These are phyloP conservation scores for Sebastes glaucus DNA, from an alignment of 2,797 vertebrate species.

Conservation along the genomic window DNA sequence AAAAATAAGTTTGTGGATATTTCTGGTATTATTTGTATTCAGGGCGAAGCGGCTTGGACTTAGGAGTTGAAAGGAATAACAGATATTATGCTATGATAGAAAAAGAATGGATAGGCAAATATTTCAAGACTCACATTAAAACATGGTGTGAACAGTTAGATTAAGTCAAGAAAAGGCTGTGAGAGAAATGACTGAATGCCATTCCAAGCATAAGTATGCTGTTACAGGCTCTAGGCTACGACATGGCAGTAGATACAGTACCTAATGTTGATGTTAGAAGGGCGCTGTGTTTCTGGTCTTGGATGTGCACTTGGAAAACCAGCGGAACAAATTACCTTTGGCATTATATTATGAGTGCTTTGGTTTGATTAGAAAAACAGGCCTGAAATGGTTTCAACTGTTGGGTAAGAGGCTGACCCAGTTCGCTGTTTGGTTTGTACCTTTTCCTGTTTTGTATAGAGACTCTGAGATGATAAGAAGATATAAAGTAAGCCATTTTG, in stretches of 20 bases:
- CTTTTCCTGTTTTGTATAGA: slow-evolving; percentile 16
- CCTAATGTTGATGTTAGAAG: slow-evolving; percentile 20
- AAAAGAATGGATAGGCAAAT: background rate
- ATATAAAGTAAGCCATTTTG: slow-evolving; percentile 5
- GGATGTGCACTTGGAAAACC: slow-evolving; percentile 47
- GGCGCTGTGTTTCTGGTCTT: slow-evolving; percentile 29
- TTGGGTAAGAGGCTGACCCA: slow-evolving; percentile 52
- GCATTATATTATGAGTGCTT: slow-evolving; percentile 15
- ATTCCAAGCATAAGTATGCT: background rate
- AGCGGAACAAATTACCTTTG: slow-evolving; percentile 23
- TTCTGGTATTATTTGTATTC: slow-evolving; percentile 17
- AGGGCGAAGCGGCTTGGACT: background rate
- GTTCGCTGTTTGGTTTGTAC: slow-evolving; percentile 39
- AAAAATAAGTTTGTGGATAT: slow-evolving; percentile 9
- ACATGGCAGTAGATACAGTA: slow-evolving; percentile 7
- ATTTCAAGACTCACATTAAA: slow-evolving; percentile 8
- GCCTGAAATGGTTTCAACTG: slow-evolving; percentile 37
- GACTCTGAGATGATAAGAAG: background rate
- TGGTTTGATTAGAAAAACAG: slow-evolving; percentile 51
- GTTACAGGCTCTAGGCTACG: background rate
- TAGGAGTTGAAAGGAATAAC: background rate
- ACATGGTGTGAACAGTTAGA: background rate
- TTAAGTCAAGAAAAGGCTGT: background rate
- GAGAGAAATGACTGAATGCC: slow-evolving; percentile 1
- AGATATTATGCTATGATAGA: background rate